phyloP scores from a whole-genome alignment of 2,113 vertebrate genomes.

The Callionymus lyra region DNA sequence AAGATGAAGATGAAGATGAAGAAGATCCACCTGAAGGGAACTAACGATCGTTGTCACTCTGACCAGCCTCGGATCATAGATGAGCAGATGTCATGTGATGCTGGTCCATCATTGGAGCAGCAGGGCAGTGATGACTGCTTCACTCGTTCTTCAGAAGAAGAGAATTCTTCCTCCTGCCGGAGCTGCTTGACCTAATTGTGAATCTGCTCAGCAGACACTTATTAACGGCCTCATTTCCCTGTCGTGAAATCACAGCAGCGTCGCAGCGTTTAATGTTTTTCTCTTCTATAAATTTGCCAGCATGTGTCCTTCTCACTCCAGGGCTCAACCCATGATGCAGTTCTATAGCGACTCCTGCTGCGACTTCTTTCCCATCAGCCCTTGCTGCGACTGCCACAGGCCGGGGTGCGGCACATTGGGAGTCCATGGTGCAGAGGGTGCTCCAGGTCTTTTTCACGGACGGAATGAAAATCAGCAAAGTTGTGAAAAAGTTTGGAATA shows the following conservation, averaged over 20 bases:
- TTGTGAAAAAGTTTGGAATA: constrained; percentile 22
- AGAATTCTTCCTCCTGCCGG: constrained; percentile 50
- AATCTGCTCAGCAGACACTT: constrained; percentile 41
- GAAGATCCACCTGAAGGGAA: no score
- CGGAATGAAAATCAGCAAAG: constrained; percentile 36
- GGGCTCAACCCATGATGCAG: constrained; percentile 17
- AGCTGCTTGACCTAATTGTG: constrained; percentile 58
- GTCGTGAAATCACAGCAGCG: constrained; percentile 50
- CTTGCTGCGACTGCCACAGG: constrained; percentile 16
- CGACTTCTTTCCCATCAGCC: constrained; percentile 28
- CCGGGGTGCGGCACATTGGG: constrained; percentile 4
- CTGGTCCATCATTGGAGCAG: constrained; percentile 48
- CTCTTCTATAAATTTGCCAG: constrained; percentile 60
- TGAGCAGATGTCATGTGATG: constrained; percentile 54
- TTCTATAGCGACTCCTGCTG: constrained; percentile 25
- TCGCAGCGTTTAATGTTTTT: constrained; percentile 57
- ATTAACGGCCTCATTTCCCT: constrained; percentile 51
- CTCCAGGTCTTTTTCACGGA: neutral
- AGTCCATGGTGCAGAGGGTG: constrained; percentile 8
- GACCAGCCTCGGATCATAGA: constrained; percentile 57
- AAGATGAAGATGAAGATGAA: no score
- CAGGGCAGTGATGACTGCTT: constrained; percentile 63
- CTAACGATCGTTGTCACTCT: no score
- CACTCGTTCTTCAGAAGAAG: constrained; percentile 46
- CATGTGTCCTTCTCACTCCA: constrained; percentile 27